Evolutionary conservation across 2,888 invertebrate species (phyloP), one percentile per base, ranked within the genome.

Genomic region (Deroplatys truncata): DNA sequence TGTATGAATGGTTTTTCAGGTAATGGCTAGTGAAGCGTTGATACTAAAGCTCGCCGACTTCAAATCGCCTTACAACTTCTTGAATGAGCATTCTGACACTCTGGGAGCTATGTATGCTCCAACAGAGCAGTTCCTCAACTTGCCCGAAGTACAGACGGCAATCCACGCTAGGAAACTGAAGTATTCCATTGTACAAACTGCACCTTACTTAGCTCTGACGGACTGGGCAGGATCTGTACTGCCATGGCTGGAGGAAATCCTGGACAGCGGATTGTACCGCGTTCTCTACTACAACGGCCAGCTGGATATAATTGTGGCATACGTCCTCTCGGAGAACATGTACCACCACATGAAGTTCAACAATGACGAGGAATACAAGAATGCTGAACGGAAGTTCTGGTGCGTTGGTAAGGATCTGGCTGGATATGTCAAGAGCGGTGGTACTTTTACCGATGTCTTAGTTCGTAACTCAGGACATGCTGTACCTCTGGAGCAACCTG

Each of bases 171-270:
- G 95, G 35, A 93, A 93, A 91, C 94, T 93, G 2, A 94, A 94
- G 92, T 95, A 94, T 91, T 94, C 94, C 1, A 94, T 94, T 0
- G 94, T 94, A 56, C 94, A 94, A 15, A 93, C 94, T 0, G 95
- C 95, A 28, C 95, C 95, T 90, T 92, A 93, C 85, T 94, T 94
- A 90, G 93, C 95, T 1, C 93, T 94, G 87, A 94, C 94, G 0
- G 95, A 95, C 91, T 95, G 95, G 91, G 95, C 95, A 94, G 93
- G 93, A 25, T 95, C 95, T 43, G 95, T 95, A 2, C 96, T 95
- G 92, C 93, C 93, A 90, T 94, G 94, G 94, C 93, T 95, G 0
- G 94, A 95, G 91, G 94, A 94, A 90, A 92, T 95, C 8, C 91
- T 95, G 25, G 94, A 95, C 90, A 94, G 94, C 83, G 56, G 56